phyloP scores from a whole-genome alignment of 2,888 invertebrate species.

The Nomada hirtipes region DNA sequence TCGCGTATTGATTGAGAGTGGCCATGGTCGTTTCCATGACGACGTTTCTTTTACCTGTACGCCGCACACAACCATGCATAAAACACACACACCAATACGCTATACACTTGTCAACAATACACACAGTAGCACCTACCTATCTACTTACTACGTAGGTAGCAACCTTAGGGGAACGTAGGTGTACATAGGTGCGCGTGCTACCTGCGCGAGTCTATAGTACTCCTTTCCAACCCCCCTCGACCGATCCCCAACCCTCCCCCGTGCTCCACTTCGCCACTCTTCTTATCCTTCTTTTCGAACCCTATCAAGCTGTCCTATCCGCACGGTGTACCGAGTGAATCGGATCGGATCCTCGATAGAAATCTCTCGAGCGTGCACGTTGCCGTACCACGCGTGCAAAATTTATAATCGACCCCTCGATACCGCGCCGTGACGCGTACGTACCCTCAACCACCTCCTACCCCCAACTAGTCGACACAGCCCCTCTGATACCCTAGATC shows the following conservation, averaged over 20 bases:
- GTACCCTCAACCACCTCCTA: conserved; percentile 15
- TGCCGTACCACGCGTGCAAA: conserved; percentile 61
- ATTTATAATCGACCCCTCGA: conserved; percentile 61
- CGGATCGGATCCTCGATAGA: conserved; percentile 60
- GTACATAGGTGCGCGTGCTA: conserved; percentile 46
- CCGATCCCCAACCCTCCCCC: not conserved
- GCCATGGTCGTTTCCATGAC: conserved; percentile 84
- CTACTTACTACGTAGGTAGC: conserved; percentile 53
- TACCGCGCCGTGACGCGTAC: conserved; percentile 33
- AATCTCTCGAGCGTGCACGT: conserved; percentile 60
- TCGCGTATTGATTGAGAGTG: conserved; percentile 84
- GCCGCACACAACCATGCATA: conserved; percentile 60
- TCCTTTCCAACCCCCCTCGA: conserved; percentile 18
- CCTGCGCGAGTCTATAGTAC: conserved; percentile 37
- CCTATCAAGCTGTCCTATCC: conserved; percentile 55
- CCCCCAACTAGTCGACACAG: not conserved
- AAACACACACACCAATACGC: conserved; percentile 39
- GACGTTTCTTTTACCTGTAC: conserved; percentile 83
- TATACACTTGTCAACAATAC: conserved; percentile 43
- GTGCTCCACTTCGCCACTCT: not conserved
- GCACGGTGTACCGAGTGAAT: conserved; percentile 61
- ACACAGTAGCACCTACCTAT: conserved; percentile 25
- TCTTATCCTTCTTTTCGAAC: conserved; percentile 44
- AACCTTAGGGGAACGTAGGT: conserved; percentile 38
- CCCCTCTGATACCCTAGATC: conserved; percentile 33